Conservation (phyloP, 1,140 invertebrate genomes). For the Drosophila micromelanica region DNA sequence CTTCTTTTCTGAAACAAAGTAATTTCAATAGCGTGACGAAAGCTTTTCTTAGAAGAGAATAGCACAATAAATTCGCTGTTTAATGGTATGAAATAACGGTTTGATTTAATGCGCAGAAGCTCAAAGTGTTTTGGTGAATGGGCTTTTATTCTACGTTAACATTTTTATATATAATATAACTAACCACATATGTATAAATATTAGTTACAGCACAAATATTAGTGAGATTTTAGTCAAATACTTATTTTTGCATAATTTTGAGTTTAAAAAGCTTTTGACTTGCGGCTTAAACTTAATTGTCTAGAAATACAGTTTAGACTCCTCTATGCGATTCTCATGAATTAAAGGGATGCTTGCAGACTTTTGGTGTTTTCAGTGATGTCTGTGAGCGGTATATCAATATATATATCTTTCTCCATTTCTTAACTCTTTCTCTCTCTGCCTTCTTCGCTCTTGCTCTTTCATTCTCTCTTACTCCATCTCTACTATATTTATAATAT, state of each 20-base stretch:
- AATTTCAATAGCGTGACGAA: conserved; percentile 20
- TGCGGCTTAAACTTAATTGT: too few relatives aligned
- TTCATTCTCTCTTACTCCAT: too few relatives aligned
- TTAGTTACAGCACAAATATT: neutral
- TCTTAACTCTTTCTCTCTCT: too few relatives aligned
- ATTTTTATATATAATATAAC: too few relatives aligned
- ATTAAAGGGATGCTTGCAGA: too few relatives aligned
- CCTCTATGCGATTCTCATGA: too few relatives aligned
- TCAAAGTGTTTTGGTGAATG: neutral
- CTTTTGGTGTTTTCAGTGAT: too few relatives aligned
- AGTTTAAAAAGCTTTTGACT: too few relatives aligned
- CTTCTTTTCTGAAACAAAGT: conserved; percentile 9
- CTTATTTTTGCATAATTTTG: neutral
- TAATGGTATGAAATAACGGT: conserved; percentile 8
- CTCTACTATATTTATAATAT: too few relatives aligned
- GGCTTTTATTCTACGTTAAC: neutral
- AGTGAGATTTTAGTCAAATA: neutral
- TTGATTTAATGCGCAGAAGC: neutral
- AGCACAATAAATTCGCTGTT: conserved; percentile 14
- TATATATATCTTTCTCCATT: too few relatives aligned
- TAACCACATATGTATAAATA: neutral
- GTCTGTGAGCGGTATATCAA: neutral
- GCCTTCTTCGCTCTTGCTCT: too few relatives aligned
- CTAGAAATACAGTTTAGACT: too few relatives aligned
- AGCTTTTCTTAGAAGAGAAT: conserved; percentile 12